Conservation (phyloP, 2,888 invertebrate genomes). For the Eremobia ochroleuca region DNA sequence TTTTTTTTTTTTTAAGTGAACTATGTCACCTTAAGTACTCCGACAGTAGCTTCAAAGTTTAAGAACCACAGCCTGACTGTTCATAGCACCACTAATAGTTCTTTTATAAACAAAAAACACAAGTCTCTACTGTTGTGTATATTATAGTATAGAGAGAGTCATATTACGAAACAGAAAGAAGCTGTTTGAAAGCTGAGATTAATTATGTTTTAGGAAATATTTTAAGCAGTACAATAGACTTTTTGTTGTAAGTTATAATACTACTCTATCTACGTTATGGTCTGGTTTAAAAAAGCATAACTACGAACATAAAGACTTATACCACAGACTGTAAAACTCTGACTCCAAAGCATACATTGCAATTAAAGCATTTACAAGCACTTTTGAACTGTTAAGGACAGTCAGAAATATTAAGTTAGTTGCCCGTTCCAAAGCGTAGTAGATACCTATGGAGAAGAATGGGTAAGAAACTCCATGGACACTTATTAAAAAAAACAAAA, state of each 20-base stretch:
- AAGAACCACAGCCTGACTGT: neutral
- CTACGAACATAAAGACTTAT: neutral
- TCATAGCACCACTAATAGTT: constrained; percentile 20
- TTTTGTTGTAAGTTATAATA: constrained; percentile 23
- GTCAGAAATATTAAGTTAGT: neutral
- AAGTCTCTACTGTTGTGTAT: constrained; percentile 21
- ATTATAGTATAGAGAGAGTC: constrained; percentile 18
- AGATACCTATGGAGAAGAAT: neutral
- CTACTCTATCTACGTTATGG: neutral
- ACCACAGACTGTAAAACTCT: neutral
- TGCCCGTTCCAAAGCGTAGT: neutral
- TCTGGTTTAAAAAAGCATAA: neutral
- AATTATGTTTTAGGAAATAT: constrained; percentile 30
- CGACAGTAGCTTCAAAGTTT: neutral
- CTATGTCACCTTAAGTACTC: neutral
- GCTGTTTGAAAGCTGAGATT: constrained; percentile 37
- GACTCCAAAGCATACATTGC: neutral
- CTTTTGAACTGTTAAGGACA: neutral
- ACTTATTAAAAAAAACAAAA: too few species aligned
- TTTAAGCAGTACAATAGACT: constrained; percentile 23
- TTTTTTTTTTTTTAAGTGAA: neutral
- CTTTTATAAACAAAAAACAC: constrained; percentile 32
- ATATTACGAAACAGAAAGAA: constrained; percentile 25
- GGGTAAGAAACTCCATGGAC: neutral
- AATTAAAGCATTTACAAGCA: neutral